A percentile compares a stretch with the other conserved stretches of the same genome.
Conservation (phyloP, 2,888 invertebrate species). For the Acronicta leporina region DNA sequence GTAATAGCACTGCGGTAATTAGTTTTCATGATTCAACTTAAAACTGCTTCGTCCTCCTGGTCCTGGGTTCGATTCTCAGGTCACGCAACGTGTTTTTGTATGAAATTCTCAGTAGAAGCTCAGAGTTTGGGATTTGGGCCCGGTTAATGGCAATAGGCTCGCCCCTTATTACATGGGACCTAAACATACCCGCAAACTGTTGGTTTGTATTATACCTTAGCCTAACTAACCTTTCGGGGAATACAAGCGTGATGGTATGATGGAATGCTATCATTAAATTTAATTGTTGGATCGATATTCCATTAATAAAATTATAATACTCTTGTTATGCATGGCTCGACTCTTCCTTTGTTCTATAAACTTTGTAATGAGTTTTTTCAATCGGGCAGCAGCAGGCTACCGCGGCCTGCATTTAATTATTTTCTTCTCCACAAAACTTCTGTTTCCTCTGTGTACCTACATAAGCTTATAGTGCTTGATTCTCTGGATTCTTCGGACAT, state of each 20-base stretch:
- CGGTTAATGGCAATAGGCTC: too few relatives aligned
- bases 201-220: too few relatives aligned
- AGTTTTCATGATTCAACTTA: too few relatives aligned
- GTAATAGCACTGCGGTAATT: not conserved
- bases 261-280: not conserved
- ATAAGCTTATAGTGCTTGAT: not conserved
- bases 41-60: too few relatives aligned
- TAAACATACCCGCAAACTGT: too few relatives aligned
- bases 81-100: too few relatives aligned
- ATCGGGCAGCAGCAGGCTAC: conserved; percentile 26
- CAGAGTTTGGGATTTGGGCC: too few relatives aligned
- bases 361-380: conserved; percentile 44
- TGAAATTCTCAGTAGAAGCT: too few relatives aligned
- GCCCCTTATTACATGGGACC: too few relatives aligned
- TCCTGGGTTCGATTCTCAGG: too few relatives aligned
- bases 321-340: conserved; percentile 32
- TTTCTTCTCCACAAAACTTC: conserved; percentile 25
- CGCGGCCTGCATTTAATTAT: conserved; percentile 38
- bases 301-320: conserved; percentile 36
- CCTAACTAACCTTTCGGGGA: too few relatives aligned
- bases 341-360: conserved; percentile 41
- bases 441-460: conserved; percentile 1
- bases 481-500: not conserved
- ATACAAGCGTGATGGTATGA: too few relatives aligned
- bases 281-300: conserved; percentile 35